Conservation (phyloP, 1,140 invertebrate genomes). For the Sycophila sp. region DNA sequence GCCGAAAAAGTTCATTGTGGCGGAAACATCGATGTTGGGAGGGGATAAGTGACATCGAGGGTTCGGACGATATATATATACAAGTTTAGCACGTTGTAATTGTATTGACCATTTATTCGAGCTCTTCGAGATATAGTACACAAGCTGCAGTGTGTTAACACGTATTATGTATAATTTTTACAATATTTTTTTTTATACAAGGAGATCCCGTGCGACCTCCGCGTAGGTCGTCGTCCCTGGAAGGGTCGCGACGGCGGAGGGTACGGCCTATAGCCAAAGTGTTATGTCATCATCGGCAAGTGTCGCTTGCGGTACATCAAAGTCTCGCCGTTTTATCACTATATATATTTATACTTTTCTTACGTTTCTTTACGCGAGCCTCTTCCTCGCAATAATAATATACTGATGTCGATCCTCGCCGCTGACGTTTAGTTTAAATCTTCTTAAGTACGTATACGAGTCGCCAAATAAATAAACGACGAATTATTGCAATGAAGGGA, state of each 20-base stretch:
- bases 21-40: neutral
- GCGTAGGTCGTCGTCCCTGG: too few relatives aligned
- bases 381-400: neutral
- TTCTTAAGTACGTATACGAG: constrained; percentile 36
- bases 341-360: neutral
- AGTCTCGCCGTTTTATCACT: constrained; percentile 19
- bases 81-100: constrained; percentile 47
- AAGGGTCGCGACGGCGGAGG: too few relatives aligned
- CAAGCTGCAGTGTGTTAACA: constrained; percentile 66
- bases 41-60: neutral
- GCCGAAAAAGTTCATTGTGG: constrained; percentile 38
- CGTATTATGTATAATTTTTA: constrained; percentile 68
- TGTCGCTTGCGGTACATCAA: constrained; percentile 13
- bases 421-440: constrained; percentile 1
- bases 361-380: neutral
- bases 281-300: neutral
- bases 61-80: constrained; percentile 33
- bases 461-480: constrained; percentile 32
- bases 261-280: neutral
- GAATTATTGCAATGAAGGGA: constrained; percentile 12
- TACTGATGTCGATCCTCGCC: constrained; percentile 16
- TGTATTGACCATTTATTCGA: constrained; percentile 66
- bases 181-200: constrained; percentile 62
- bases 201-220: too few relatives aligned
- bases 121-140: constrained; percentile 64